phyloP scores from a whole-genome alignment of 2,113 vertebrate species.

The Tetraodon nigroviridis region DNA sequence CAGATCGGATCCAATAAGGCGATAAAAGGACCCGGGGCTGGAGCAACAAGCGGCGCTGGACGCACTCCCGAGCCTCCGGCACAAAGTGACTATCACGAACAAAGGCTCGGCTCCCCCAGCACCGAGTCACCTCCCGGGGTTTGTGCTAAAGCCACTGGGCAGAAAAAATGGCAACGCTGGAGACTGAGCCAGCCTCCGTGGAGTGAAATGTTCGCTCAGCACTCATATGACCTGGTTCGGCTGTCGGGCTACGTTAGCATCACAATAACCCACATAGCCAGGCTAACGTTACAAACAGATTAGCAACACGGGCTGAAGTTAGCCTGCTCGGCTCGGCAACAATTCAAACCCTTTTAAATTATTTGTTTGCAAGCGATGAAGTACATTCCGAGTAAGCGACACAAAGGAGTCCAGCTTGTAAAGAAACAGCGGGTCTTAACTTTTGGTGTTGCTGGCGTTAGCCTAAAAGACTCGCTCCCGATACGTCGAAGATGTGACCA shows the following conservation, averaged over 20 bases:
- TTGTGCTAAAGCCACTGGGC: neutral
- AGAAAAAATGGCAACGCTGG: conserved; percentile 24
- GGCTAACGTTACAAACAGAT: conserved; percentile 49
- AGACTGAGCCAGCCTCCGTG: conserved; percentile 23
- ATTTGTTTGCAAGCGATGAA: neutral
- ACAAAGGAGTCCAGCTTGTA: no score
- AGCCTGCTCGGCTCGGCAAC: conserved; percentile 4
- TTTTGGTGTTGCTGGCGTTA: conserved; percentile 43
- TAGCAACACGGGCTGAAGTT: conserved; percentile 14
- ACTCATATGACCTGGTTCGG: conserved; percentile 56
- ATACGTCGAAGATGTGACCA: conserved; percentile 58
- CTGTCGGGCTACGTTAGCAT: conserved; percentile 65
- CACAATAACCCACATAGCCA: conserved; percentile 63
- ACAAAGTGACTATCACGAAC: conserved; percentile 30
- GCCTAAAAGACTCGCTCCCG: conserved; percentile 38
- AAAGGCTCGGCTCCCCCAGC: conserved; percentile 26
- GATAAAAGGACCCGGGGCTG: conserved; percentile 10
- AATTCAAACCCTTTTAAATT: neutral
- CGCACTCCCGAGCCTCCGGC: neutral
- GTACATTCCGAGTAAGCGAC: neutral
- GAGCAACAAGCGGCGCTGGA: neutral
- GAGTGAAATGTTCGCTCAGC: conserved; percentile 21
- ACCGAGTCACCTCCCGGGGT: neutral
- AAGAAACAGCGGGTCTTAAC: neutral
- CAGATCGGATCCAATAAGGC: conserved; percentile 17